Evolutionary conservation across 2,888 invertebrate genomes (phyloP), one percentile per base, ranked within the genome.

Genomic region (Pyrocoelia pectoralis): DNA sequence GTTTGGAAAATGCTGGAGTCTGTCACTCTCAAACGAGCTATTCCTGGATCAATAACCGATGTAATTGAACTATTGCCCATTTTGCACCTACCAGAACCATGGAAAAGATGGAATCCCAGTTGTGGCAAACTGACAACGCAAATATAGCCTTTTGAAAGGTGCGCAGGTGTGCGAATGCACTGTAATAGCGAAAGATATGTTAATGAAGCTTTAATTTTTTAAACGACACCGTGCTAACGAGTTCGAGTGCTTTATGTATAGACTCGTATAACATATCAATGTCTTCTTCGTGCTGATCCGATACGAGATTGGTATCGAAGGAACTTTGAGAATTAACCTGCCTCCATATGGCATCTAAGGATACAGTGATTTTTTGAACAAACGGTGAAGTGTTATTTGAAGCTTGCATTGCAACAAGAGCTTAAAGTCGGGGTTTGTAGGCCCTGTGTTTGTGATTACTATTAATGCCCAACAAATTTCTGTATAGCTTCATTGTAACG

Each of bases 271-370:
- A 74, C 1, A 79, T 82, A 1, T 83, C 80, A 1, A 86, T 83
- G 74, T 84, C 87, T 49, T 72, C 70, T 71, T 93, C 92, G 14
- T 69, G 53, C 1, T 68, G 61, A 53, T 70, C 84, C 1, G 83
- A 81, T 50, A 90, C 82, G 71, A 90, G 91, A 74, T 89, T 89
- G 0, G 89, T 85, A 68, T 90, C 83, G 9, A 56, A 51, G 10
- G 66, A 12, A 12, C 15, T n/a, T 14, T 9, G 15, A 1, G 10
- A 50, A 48, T 72, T 63, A 6, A 60, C 38, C 2, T 19, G 17
- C 24, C 48, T 41, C 46, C 51, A 46, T 9, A 64, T 15, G 0
- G 59, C 41, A 9, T 61, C 33, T 24, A 53, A 65, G n/a, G 51
- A 57, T 15, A 58, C 64, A 9, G 63, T 51, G 3, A 49, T 29